Percentiles rank a stretch among this genome's conserved stretches.
Evolutionary conservation across 2,888 invertebrate genomes (phyloP).

Genomic region (Calliphora vomitoria): DNA sequence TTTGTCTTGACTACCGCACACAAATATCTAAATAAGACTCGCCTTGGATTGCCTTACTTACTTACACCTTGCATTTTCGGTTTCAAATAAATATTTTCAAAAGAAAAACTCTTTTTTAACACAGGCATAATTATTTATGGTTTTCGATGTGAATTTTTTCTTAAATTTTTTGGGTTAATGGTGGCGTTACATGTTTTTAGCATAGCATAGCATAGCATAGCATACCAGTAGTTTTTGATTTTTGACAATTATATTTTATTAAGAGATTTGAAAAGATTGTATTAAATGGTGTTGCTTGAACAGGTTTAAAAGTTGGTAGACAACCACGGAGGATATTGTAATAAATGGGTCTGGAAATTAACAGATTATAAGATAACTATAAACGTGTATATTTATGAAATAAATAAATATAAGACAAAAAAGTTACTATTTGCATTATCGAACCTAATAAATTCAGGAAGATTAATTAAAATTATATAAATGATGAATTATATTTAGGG

Average conservation of each 20-base stretch:
- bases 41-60: background rate
- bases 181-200: background rate
- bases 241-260: background rate
- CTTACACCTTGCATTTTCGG: conserved; percentile 15
- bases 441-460: too few relatives aligned
- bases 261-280: background rate
- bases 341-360: background rate
- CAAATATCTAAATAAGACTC: conserved; percentile 7
- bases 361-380: background rate
- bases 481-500: too few relatives aligned
- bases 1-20: background rate
- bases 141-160: background rate
- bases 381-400: too few relatives aligned
- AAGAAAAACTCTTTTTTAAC: background rate
- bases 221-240: background rate
- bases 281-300: background rate
- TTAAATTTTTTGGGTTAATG: background rate
- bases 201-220: background rate
- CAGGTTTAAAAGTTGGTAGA: background rate
- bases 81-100: background rate
- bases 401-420: too few relatives aligned
- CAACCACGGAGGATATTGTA: background rate
- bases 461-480: too few relatives aligned
- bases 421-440: too few relatives aligned
- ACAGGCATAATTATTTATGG: conserved; percentile 2